Evolutionary conservation across 2,113 vertebrate species (phyloP), one percentile per base, ranked within the genome.

Genomic region (Tonatia bakeri): DNA sequence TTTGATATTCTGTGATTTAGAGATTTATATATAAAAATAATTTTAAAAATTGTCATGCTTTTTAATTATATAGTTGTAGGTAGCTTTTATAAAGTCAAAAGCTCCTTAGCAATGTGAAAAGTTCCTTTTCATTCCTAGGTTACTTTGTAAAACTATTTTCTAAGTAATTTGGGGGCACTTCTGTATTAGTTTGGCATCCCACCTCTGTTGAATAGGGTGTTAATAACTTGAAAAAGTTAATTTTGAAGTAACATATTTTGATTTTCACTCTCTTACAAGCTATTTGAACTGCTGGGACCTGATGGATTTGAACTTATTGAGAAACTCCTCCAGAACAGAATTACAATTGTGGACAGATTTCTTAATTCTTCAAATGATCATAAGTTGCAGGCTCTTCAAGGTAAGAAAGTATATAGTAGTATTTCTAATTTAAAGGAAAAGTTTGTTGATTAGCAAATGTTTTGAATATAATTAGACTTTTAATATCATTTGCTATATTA

Each of bases 241-340:
- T 70, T 92, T 91, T 94, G 43, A 43, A 31, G 3, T 95, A 97
- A 91, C n/a, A 73, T 76, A 15, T 90, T 94, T 73, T 91, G 24
- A 33, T 94, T 86, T 33, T 96, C 75, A 7, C 28, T 14, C 43
- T 70, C 36, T 38, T 45, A 19, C 72, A 97, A 99, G 99, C 98
- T 99, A 79, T 99, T 99, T 97, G 99, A 99, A 96, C 98, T 99
- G 36, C 98, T 99, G 65, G 99, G 99, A 86, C 99, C 99, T 91
- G 99, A 99, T 97, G 99, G 99, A 85, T 98, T 99, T 96, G 99
- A 99, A 98, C 99, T 99, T 96, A 99, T 99, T 98, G 99, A 99
- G 94, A 99, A 98, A 72, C 99, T 99, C 4, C 99, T 99, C 24
- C 99, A 99, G 97, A 98, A 98, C 43, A 99, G 99, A 98, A 96